phyloP scores from a whole-genome alignment of 2,113 vertebrate species.

The Copsychus sechellarum region DNA sequence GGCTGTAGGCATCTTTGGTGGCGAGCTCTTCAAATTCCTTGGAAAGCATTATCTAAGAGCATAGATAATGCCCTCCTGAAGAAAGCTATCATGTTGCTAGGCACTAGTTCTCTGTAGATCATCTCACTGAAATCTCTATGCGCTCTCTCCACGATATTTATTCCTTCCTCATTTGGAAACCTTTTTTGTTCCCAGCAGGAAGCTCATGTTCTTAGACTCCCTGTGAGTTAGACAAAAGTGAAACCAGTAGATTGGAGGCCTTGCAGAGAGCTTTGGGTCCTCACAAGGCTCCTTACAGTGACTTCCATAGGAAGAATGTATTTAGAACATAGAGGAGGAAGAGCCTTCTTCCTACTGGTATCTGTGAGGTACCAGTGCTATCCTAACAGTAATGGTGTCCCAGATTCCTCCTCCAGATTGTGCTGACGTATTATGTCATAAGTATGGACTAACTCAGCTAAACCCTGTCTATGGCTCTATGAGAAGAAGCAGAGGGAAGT shows the following conservation, averaged over 20 bases:
- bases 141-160: not conserved
- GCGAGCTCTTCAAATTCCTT: not conserved
- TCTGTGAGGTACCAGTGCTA: not conserved
- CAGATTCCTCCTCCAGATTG: not conserved
- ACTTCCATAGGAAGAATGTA: not conserved
- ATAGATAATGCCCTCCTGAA: not conserved
- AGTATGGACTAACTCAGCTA: not conserved
- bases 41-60: not conserved
- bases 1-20: not conserved
- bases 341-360: not conserved
- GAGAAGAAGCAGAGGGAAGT: not conserved
- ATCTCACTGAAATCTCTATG: not conserved
- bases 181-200: not conserved
- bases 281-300: not conserved
- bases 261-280: not conserved
- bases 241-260: not conserved
- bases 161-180: not conserved
- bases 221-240: not conserved
- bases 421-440: not conserved
- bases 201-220: not conserved
- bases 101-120: not conserved
- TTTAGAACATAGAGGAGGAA: not conserved
- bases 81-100: not conserved
- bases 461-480: not conserved
- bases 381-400: not conserved